phyloP scores from a whole-genome alignment of 2,113 vertebrate species.

The Megaceryle torquata region DNA sequence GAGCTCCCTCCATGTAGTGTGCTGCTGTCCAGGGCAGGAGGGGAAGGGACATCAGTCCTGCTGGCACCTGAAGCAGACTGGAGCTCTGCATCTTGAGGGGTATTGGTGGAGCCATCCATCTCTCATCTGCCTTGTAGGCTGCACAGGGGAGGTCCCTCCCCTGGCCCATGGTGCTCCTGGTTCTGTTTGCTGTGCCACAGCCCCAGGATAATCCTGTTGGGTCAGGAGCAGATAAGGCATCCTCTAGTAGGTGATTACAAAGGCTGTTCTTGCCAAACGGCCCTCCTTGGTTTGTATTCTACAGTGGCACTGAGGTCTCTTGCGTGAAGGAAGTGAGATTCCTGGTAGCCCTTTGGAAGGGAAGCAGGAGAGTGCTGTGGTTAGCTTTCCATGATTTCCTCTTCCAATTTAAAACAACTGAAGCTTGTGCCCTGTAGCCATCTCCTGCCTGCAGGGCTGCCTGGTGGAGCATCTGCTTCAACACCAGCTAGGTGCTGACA shows the following conservation, averaged over 20 bases:
- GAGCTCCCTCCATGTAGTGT: not conserved
- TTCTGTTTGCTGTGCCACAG: not conserved
- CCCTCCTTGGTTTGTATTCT: not conserved
- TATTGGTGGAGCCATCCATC: not conserved
- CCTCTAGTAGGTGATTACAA: not conserved
- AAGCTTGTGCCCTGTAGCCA: not conserved
- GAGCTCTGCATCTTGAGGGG: not conserved
- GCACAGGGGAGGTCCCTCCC: not conserved
- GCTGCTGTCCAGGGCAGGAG: not conserved
- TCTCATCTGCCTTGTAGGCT: not conserved
- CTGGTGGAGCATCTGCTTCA: not conserved
- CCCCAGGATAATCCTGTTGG: not conserved
- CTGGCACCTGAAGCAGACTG: not conserved
- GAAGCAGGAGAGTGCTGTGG: not conserved
- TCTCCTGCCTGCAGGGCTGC: not conserved
- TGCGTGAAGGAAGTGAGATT: not conserved
- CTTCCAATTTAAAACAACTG: not conserved
- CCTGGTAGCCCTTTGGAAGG: not conserved
- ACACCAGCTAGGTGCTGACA: not conserved
- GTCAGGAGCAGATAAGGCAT: not conserved
- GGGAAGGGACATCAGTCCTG: not conserved
- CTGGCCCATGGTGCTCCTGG: not conserved
- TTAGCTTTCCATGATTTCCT: not conserved
- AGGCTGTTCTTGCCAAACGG: not conserved
- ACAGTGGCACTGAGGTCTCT: conserved; percentile 5